A percentile compares a stretch with the other conserved stretches of the same genome.
Evolutionary conservation across 2,797 vertebrate genomes (phyloP).

Genomic region (Propithecus deckenii): DNA sequence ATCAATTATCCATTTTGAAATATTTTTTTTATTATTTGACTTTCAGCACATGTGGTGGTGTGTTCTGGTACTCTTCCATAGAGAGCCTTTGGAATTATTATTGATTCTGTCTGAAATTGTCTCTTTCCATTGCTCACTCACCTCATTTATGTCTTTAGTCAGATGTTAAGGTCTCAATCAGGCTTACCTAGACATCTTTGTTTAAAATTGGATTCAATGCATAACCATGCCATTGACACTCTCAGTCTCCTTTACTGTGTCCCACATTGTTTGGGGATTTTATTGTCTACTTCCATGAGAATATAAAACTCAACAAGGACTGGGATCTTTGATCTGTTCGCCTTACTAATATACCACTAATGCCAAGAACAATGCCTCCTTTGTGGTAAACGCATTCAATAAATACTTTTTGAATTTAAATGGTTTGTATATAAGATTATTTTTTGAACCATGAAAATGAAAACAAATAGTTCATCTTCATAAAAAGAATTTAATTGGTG

Average conservation of each 20-base stretch:
- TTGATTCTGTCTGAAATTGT: background rate
- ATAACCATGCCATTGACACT: background rate
- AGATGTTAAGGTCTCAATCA: background rate
- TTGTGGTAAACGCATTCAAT: background rate
- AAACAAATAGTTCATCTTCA: background rate
- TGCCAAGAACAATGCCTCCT: background rate
- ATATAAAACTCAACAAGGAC: background rate
- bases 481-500: background rate
- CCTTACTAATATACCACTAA: background rate
- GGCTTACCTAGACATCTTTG: background rate
- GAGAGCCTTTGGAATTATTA: background rate
- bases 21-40: background rate
- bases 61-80: background rate
- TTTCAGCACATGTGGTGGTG: background rate
- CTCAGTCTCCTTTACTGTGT: background rate
- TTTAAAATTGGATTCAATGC: background rate
- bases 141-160: background rate
- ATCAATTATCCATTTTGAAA: background rate
- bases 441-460: background rate
- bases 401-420: slow-evolving; percentile 20
- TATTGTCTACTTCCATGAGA: background rate
- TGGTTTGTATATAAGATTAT: background rate
- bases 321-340: background rate
- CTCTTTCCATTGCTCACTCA: background rate
- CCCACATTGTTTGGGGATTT: background rate